Percentiles rank a stretch among this genome's conserved stretches.
Evolutionary conservation across 2,797 vertebrate species (phyloP).

Genomic region (Coranthus polyacanthus): DNA sequence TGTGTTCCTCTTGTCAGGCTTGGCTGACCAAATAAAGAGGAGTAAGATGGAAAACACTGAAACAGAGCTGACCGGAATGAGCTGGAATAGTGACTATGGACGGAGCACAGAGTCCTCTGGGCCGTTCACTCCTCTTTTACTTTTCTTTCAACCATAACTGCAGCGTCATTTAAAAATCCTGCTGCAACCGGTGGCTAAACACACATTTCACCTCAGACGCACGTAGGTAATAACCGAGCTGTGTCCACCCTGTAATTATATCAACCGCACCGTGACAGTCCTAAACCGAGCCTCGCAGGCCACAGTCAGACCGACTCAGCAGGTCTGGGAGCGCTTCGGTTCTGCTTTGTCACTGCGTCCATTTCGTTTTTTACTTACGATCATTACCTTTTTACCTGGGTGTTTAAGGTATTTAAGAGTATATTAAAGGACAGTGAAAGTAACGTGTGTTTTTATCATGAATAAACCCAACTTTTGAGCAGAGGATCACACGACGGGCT

Average conservation of each 20-base stretch:
- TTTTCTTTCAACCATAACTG: not conserved
- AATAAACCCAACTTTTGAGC: no score
- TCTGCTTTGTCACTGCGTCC: slow-evolving; percentile 10
- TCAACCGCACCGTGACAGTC: slow-evolving; percentile 39
- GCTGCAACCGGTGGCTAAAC: slow-evolving; percentile 33
- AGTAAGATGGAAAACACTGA: slow-evolving; percentile 28
- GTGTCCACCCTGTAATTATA: slow-evolving; percentile 55
- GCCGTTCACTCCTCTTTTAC: not conserved
- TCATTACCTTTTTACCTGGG: not conserved
- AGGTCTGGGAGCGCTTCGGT: not conserved
- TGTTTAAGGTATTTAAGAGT: no score
- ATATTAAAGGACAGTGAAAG: no score
- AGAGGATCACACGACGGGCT: not conserved
- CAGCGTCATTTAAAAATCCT: slow-evolving; percentile 35
- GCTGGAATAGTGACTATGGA: not conserved
- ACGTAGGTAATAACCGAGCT: slow-evolving; percentile 45
- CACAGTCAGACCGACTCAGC: slow-evolving; percentile 49
- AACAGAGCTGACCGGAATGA: slow-evolving; percentile 24
- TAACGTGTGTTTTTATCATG: no score
- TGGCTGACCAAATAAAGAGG: slow-evolving; percentile 20
- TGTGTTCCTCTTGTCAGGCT: slow-evolving; percentile 14
- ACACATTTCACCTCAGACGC: slow-evolving; percentile 48
- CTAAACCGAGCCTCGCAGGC: slow-evolving; percentile 31
- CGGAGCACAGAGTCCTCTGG: not conserved
- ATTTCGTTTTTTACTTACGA: no score